phyloP scores from a whole-genome alignment of 2,888 invertebrate genomes.

The Agonopterix subpropinquella region DNA sequence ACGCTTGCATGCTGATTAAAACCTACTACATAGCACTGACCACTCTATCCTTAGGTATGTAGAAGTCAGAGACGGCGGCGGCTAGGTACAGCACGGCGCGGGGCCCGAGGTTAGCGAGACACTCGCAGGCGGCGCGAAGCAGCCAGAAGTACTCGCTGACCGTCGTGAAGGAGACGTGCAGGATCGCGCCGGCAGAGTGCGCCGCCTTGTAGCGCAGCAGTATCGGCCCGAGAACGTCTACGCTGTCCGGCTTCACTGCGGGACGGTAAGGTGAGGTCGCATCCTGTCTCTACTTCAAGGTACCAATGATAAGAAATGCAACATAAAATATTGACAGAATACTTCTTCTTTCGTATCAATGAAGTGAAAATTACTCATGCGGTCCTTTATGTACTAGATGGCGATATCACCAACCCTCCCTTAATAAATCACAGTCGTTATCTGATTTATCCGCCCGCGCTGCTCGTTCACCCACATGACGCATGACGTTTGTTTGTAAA shows the following conservation, averaged over 20 bases:
- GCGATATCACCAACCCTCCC: no score
- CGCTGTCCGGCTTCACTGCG: slow-evolving; percentile 82
- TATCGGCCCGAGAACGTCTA: slow-evolving; percentile 82
- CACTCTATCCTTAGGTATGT: slow-evolving; percentile 94
- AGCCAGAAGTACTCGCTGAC: slow-evolving; percentile 96
- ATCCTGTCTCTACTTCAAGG: no score
- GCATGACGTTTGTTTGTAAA: no score
- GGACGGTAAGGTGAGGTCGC: not conserved
- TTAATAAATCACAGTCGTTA: no score
- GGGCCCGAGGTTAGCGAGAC: slow-evolving; percentile 79
- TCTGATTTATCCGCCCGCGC: no score
- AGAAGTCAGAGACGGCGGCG: slow-evolving; percentile 99
- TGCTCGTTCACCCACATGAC: no score
- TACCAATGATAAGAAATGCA: no score
- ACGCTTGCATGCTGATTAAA: no score
- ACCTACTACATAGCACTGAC: slow-evolving; percentile 64
- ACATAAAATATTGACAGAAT: no score
- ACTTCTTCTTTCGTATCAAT: no score
- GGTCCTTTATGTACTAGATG: no score
- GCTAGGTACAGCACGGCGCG: slow-evolving; percentile 93
- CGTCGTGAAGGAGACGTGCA: slow-evolving; percentile 88
- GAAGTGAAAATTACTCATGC: no score
- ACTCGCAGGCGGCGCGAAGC: slow-evolving; percentile 87
- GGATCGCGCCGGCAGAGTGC: slow-evolving; percentile 81
- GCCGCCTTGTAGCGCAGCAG: slow-evolving; percentile 88